Base-by-base conservation (phyloP, 2,113 vertebrate species). In the Nycticorax nycticorax region DNA sequence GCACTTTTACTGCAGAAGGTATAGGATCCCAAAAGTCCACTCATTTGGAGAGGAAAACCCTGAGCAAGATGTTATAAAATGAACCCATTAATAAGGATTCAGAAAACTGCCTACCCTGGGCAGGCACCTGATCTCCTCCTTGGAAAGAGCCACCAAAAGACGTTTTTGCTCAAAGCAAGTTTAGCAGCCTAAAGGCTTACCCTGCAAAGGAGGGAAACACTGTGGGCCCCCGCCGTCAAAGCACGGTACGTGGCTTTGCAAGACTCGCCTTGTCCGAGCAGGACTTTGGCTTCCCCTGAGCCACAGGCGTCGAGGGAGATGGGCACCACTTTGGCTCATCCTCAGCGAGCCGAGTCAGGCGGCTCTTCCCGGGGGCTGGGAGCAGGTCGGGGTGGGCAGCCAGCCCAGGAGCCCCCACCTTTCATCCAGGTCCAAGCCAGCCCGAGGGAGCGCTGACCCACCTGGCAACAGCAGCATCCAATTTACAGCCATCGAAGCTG, bases 211-310 rank as follows among this genome's bases (percentile, higher is more conserved):
- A 21, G 28, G 23, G 27, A 48, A 43, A n/a, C 33, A 8, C 1
- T 4, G 0, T 4, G 26, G 33, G 19, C 5, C n/a, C 28, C 55
- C 1, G 2, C n/a, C 0, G 0, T 3, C 27, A 41, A 32, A 27
- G 60, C 19, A 11, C 0, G 2, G 35, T 3, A 6, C 0, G 3
- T 5, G 60, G 66, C 4, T 75, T 60, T 30, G 57, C 74, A 66
- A 59, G 64, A 62, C 18, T 66, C 81, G 41, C n/a, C 39, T 14
- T 4, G 20, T 1, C 8, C 1, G 3, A 75, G 43, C 47, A 43
- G 67, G 39, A 16, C 17, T 55, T 33, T 48, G 0, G 4, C 59
- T 63, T 52, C 32, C 33, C n/a, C 22, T 2, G 1, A 69, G 52
- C 52, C 17, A 2, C 28, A 12, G n/a, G 55, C 3, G 8, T 3